Conservation (phyloP, 2,888 invertebrate genomes). For the Archips xylosteana region DNA sequence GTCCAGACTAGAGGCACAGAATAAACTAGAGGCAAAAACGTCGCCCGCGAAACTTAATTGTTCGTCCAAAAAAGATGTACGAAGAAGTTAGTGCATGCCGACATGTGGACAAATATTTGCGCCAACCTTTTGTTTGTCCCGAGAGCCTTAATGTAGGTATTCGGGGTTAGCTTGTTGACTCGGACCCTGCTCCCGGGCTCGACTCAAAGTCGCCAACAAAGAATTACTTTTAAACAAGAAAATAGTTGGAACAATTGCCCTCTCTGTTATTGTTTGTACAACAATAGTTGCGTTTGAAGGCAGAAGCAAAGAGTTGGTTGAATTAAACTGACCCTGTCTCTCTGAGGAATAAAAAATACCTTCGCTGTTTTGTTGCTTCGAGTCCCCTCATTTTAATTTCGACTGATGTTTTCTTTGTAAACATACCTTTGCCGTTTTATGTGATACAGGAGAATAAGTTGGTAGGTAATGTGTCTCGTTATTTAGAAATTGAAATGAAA, state of each 20-base stretch:
- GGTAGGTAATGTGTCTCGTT: neutral
- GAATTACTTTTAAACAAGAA: constrained; percentile 41
- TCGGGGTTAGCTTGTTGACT: constrained; percentile 38
- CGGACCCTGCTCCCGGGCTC: constrained; percentile 18
- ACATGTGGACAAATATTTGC: constrained; percentile 35
- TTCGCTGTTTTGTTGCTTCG: constrained; percentile 13
- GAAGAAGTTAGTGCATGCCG: constrained; percentile 22
- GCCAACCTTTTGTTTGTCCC: constrained; percentile 33
- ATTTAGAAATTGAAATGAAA: neutral
- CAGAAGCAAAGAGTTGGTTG: constrained; percentile 20
- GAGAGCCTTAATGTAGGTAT: constrained; percentile 32
- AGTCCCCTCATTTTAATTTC: constrained; percentile 2
- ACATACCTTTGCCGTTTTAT: neutral
- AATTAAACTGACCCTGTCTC: constrained; percentile 17
- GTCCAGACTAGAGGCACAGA: no score
- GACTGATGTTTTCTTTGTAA: constrained; percentile 15
- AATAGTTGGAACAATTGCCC: constrained; percentile 35
- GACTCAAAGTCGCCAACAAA: constrained; percentile 26
- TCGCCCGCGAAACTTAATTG: constrained; percentile 8
- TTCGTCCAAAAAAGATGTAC: constrained; percentile 17
- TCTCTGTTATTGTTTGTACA: constrained; percentile 33
- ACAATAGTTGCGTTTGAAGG: constrained; percentile 32
- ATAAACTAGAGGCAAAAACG: neutral
- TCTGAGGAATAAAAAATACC: constrained; percentile 18
- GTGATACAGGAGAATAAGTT: neutral